Conservation (phyloP, 2,113 vertebrate species). For the Osmerus eperlanus region DNA sequence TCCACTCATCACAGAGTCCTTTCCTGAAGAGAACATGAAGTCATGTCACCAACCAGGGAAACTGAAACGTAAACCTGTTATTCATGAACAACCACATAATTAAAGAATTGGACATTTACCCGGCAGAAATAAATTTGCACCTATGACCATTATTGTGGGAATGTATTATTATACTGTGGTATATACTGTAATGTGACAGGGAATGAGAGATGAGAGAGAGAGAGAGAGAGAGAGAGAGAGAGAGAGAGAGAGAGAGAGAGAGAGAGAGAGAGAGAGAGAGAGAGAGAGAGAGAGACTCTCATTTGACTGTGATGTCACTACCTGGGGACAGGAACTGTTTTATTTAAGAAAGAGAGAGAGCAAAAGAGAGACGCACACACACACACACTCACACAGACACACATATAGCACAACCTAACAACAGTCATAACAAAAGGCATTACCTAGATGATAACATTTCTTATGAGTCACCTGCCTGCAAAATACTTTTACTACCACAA, state of each 20-base stretch:
- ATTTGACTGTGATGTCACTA: not conserved
- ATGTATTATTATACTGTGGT: not conserved
- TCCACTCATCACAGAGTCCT: conserved; percentile 30
- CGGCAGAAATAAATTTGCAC: conserved; percentile 3
- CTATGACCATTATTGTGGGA: not conserved
- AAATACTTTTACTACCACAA: not conserved
- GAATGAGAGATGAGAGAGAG: not conserved
- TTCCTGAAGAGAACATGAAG: conserved; percentile 37
- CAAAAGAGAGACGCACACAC: not conserved
- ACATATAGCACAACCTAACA: not conserved
- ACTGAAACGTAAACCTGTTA: conserved; percentile 26
- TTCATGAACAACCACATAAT: conserved; percentile 7
- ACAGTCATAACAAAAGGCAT: not conserved
- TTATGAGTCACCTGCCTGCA: not conserved
- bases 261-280: too few relatives aligned
- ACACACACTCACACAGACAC: not conserved
- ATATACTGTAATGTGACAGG: not conserved
- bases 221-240: too few relatives aligned
- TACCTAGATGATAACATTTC: not conserved
- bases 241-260: too few relatives aligned
- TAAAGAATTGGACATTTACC: conserved; percentile 5
- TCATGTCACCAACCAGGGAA: conserved; percentile 31
- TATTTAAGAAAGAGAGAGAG: not conserved
- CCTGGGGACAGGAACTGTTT: not conserved
- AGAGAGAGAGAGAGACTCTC: not conserved